Conservation (phyloP, 1,140 invertebrate species). For the Prorops nasuta region DNA sequence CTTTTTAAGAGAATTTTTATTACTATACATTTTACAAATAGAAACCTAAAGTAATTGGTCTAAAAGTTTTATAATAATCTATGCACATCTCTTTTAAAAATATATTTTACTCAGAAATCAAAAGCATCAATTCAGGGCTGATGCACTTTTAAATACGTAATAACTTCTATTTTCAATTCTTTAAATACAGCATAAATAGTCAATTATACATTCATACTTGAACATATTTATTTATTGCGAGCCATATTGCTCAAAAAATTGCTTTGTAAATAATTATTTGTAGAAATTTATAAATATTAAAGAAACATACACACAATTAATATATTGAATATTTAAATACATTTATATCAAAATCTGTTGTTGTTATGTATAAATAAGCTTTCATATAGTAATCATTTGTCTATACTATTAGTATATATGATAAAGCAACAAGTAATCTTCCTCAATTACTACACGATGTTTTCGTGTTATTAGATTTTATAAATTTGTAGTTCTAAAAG, state of each 20-base stretch:
- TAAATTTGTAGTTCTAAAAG: too few relatives aligned
- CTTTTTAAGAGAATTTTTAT: background rate
- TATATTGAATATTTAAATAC: conserved; percentile 34
- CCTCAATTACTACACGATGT: too few relatives aligned
- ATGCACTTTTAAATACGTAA: too few relatives aligned
- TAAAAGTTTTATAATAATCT: too few relatives aligned
- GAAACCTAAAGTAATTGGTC: conserved; percentile 4
- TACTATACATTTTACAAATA: conserved; percentile 1
- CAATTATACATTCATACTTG: conserved; percentile 27
- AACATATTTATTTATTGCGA: conserved; percentile 32
- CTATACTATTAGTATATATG: conserved; percentile 21
- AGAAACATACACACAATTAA: conserved; percentile 25
- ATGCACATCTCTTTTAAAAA: too few relatives aligned
- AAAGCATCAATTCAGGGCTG: too few relatives aligned
- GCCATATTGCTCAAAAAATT: conserved; percentile 26
- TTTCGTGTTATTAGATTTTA: too few relatives aligned
- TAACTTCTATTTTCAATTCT: conserved; percentile 18
- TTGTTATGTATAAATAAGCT: conserved; percentile 2
- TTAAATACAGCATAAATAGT: conserved; percentile 33
- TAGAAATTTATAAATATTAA: conserved; percentile 16
- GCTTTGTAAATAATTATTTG: conserved; percentile 19
- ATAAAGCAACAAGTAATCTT: too few relatives aligned
- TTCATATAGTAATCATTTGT: conserved; percentile 12
- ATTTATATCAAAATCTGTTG: conserved; percentile 29
- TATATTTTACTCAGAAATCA: too few relatives aligned